Evolutionary conservation across 2,888 invertebrate genomes (phyloP).

Genomic region (Harpagoxenus sublaevis): DNA sequence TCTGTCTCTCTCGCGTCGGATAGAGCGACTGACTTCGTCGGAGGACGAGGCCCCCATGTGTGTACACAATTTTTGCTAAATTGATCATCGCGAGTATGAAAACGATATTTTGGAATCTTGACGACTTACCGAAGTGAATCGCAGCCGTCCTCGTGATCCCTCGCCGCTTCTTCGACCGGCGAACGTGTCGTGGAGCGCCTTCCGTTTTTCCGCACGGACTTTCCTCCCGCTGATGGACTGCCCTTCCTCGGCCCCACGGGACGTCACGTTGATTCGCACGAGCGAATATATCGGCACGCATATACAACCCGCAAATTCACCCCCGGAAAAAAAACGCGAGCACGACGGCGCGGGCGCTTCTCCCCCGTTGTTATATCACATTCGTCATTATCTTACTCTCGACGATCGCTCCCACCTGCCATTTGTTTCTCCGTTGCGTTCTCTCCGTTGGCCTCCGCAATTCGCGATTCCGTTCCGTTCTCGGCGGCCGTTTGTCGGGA

Average conservation of each 20-base stretch:
- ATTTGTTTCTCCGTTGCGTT: slow-evolving; percentile 26
- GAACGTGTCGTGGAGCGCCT: slow-evolving; percentile 8
- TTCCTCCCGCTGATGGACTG: not conserved
- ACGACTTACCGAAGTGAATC: slow-evolving; percentile 36
- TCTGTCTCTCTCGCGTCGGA: not conserved
- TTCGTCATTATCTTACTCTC: slow-evolving; percentile 21
- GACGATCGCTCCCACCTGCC: slow-evolving; percentile 9
- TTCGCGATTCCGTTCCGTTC: slow-evolving; percentile 19
- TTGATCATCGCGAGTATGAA: not conserved
- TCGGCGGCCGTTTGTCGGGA: slow-evolving; percentile 25
- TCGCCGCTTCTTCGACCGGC: slow-evolving; percentile 16
- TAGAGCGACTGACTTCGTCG: not conserved
- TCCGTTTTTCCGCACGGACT: slow-evolving; percentile 1
- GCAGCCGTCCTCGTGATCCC: slow-evolving; percentile 19
- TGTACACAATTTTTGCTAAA: not conserved
- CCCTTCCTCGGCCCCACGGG: slow-evolving; percentile 29
- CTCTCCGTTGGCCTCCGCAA: not conserved
- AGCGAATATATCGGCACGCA: slow-evolving; percentile 32
- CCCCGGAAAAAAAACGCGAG: slow-evolving; percentile 14
- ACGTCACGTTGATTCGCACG: slow-evolving; percentile 43
- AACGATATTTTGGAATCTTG: not conserved
- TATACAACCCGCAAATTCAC: slow-evolving; percentile 1
- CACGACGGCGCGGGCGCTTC: slow-evolving; percentile 1
- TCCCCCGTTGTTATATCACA: slow-evolving; percentile 40
- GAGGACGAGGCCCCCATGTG: not conserved